Conservation (phyloP, 1,140 invertebrate species). For the Euwallacea fornicatus region DNA sequence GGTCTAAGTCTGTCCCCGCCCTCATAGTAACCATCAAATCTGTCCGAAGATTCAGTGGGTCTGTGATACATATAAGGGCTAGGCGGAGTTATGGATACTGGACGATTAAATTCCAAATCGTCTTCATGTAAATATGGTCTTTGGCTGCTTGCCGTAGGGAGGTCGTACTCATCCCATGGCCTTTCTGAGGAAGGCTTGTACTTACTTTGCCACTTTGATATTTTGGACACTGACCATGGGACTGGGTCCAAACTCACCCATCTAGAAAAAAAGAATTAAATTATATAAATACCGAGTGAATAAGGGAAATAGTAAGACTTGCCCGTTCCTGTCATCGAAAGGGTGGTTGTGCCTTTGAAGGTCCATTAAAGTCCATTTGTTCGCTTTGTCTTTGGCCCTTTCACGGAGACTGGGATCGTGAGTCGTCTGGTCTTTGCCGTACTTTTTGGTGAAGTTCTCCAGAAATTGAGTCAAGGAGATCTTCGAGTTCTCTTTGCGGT, state of each 20-base stretch:
- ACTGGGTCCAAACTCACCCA: constrained; percentile 78
- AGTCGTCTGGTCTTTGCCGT: neutral
- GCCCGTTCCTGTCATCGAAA: constrained; percentile 66
- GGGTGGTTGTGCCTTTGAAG: constrained; percentile 60
- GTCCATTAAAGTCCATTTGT: constrained; percentile 57
- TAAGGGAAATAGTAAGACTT: neutral
- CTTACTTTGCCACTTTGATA: constrained; percentile 73
- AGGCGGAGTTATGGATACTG: constrained; percentile 33
- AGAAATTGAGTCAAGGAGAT: constrained; percentile 25
- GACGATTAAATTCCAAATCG: constrained; percentile 23
- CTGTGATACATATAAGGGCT: constrained; percentile 26
- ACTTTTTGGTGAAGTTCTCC: constrained; percentile 22
- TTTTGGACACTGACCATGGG: constrained; percentile 77
- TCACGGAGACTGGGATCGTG: neutral
- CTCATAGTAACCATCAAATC: constrained; percentile 34
- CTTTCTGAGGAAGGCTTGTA: constrained; percentile 39
- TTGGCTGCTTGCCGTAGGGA: neutral
- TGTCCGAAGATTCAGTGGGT: constrained; percentile 29
- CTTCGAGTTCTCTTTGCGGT: constrained; percentile 2
- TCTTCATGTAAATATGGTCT: constrained; percentile 21
- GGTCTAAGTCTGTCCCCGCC: constrained; percentile 19
- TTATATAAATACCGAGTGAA: neutral
- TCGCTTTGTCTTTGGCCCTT: neutral
- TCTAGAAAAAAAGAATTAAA: constrained; percentile 40
- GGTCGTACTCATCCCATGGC: constrained; percentile 38